Conservation (phyloP, 35 echinoderm and acorn worm genomes). For the Apostichopus californicus region DNA sequence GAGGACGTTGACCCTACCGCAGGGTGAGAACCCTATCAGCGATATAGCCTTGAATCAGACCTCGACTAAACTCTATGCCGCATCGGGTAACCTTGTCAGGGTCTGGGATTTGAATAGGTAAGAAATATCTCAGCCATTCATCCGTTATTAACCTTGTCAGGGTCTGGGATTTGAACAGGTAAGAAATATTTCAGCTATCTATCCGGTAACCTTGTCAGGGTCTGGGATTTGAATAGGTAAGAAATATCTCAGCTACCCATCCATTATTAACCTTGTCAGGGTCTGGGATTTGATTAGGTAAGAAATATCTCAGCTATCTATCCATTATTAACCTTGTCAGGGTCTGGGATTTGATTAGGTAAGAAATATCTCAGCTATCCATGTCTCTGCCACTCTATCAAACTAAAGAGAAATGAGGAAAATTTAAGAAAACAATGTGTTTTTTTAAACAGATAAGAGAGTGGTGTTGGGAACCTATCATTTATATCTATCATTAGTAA, state of each 20-base stretch:
- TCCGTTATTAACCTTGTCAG: too few relatives aligned
- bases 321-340: constrained; percentile 82
- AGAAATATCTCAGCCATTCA: not conserved
- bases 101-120: constrained; percentile 96
- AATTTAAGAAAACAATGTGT: too few relatives aligned
- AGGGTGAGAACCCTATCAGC: constrained; percentile 87
- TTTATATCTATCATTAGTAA: too few relatives aligned
- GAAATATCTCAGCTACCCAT: not conserved
- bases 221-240: constrained; percentile 92
- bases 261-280: too few relatives aligned
- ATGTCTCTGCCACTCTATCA: too few relatives aligned
- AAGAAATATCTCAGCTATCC: not conserved
- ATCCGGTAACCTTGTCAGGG: constrained; percentile 85
- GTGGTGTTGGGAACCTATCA: too few relatives aligned
- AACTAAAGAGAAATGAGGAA: too few relatives aligned
- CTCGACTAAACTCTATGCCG: constrained; percentile 87
- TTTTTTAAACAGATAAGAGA: too few relatives aligned
- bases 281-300: too few relatives aligned
- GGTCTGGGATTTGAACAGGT: too few relatives aligned
- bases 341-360: constrained; percentile 94
- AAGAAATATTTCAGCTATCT: not conserved
- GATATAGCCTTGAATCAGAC: constrained; percentile 81
- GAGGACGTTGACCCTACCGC: constrained; percentile 72
- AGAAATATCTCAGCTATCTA: not conserved
- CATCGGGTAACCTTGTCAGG: constrained; percentile 88